Conservation (phyloP, 2,888 invertebrate species). For the Baronia brevicornis region DNA sequence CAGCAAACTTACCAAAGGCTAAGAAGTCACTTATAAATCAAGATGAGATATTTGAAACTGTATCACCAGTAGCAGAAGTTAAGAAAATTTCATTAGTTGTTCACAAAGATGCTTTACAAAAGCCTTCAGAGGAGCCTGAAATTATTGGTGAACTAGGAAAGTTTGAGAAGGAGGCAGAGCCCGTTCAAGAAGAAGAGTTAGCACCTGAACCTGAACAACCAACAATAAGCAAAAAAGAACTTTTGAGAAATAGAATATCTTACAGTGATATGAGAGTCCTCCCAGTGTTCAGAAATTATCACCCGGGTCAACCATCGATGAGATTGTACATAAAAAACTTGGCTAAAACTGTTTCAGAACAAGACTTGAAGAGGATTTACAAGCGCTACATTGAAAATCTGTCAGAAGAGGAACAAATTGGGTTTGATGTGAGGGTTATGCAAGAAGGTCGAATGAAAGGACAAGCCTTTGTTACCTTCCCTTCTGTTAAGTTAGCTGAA, state of each 20-base stretch:
- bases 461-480: constrained; percentile 93
- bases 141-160: constrained; percentile 60
- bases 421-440: constrained; percentile 87
- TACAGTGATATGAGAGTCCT: constrained; percentile 81
- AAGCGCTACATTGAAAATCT: constrained; percentile 75
- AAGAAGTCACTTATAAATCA: constrained; percentile 41
- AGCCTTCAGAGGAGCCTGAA: constrained; percentile 45
- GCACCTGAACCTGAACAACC: constrained; percentile 38
- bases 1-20: constrained; percentile 36
- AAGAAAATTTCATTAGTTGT: constrained; percentile 65
- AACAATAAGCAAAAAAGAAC: constrained; percentile 77
- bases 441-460: constrained; percentile 97
- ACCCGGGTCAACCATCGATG: constrained; percentile 85
- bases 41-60: constrained; percentile 58
- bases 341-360: constrained; percentile 84
- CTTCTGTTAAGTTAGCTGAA: constrained; percentile 80
- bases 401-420: constrained; percentile 54
- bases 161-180: constrained; percentile 48
- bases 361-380: constrained; percentile 85
- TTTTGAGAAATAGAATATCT: constrained; percentile 81
- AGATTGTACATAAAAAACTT: constrained; percentile 96
- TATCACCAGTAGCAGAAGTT: constrained; percentile 42
- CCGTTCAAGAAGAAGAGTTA: constrained; percentile 25
- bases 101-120: constrained; percentile 49
- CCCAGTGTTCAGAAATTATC: constrained; percentile 90